These are phyloP conservation scores for Cantharis flavilabris DNA, from an alignment of 2,888 invertebrate genomes.

Conservation along the genomic window DNA sequence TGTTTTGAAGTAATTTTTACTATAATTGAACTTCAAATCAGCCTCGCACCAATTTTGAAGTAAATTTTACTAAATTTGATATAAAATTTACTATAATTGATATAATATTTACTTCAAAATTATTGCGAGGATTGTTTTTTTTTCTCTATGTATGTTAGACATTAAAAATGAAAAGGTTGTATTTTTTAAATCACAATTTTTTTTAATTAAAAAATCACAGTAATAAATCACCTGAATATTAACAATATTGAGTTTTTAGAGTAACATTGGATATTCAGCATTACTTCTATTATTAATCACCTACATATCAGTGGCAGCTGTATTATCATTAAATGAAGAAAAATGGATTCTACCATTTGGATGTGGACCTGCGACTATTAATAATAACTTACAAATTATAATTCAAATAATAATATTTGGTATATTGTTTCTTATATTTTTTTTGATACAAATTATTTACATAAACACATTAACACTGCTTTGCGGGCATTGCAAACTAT, in stretches of 20 bases:
- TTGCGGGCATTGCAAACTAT: background rate
- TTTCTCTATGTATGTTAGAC: too few species aligned
- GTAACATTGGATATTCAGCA: background rate
- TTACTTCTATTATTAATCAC: fast-evolving
- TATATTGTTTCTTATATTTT: background rate
- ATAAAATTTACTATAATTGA: too few species aligned
- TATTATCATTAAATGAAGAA: background rate
- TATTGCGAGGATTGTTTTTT: too few species aligned
- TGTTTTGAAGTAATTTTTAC: too few species aligned
- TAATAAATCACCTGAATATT: too few species aligned
- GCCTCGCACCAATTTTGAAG: too few species aligned
- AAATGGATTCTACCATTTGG: background rate
- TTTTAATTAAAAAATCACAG: too few species aligned
- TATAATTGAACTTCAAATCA: too few species aligned
- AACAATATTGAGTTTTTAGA: background rate
- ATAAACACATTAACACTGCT: background rate
- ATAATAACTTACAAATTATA: background rate
- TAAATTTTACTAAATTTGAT: too few species aligned
- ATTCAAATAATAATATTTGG: background rate
- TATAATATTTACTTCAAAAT: too few species aligned
- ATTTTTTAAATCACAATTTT: too few species aligned
- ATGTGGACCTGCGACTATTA: background rate
- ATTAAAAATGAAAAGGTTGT: too few species aligned
- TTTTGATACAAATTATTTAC: background rate
- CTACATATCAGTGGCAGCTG: background rate